Conservation (phyloP, 2,888 invertebrate species). For the Tethea ocularis region DNA sequence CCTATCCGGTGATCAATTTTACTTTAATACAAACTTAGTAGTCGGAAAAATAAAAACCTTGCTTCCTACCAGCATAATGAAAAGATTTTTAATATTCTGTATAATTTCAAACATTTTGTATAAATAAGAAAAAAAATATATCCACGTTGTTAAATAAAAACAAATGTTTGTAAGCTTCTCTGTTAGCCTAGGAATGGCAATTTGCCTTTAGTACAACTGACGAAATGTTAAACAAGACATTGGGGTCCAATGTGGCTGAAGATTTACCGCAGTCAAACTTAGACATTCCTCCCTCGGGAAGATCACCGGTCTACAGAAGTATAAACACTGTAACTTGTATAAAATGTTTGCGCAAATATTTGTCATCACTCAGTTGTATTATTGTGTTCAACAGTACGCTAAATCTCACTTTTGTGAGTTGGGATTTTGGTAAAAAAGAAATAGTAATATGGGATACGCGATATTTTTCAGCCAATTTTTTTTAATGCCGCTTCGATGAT, state of each 20-base stretch:
- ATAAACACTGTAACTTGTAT: constrained; percentile 18
- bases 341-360: constrained; percentile 9
- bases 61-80: no score
- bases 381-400: background rate
- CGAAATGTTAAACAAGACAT: constrained; percentile 58
- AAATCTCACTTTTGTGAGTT: background rate
- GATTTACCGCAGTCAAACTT: constrained; percentile 72
- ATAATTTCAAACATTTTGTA: background rate
- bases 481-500: background rate
- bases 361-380: background rate
- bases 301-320: constrained; percentile 26
- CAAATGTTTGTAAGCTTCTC: background rate
- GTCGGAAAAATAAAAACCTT: no score
- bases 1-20: no score
- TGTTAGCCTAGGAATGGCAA: constrained; percentile 43
- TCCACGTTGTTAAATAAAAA: background rate
- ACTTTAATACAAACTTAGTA: no score
- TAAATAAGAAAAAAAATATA: background rate
- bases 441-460: background rate
- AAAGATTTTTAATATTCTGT: no score
- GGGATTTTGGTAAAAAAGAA: background rate
- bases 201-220: constrained; percentile 47
- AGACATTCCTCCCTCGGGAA: constrained; percentile 53
- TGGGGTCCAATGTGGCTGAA: constrained; percentile 51
- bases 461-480: background rate